Base-by-base conservation (phyloP, 2,113 vertebrate genomes). In the Ceratotherium simum region DNA sequence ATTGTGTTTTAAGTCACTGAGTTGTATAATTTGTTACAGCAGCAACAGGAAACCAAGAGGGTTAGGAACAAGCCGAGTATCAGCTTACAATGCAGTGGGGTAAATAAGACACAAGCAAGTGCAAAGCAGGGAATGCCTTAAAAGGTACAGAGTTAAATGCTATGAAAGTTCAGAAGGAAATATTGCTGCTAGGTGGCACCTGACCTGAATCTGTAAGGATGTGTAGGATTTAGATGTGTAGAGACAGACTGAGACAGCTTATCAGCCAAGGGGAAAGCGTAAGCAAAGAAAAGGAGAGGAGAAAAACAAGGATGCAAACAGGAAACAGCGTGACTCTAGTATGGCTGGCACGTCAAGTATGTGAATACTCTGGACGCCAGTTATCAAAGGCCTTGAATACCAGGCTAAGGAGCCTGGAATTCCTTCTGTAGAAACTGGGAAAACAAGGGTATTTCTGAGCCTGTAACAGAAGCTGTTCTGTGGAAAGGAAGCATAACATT, bases 111-210 rank as follows among this genome's bases (percentile, higher is more conserved):
- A 31, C 18, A 42, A 95, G 29, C 73, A 91, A 95, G 91, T 21
- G 46, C 2, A 76, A 89, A 86, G 62, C 42, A 36, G 42, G 3
- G 9, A 90, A 82, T 72, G 33, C 78, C 75, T 76, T 81, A 83
- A 84, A 91, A 85, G 31, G 8, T 20, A 48, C 0, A 48, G 18
- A n/a, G 33, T 18, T 42, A 83, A 84, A 92, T 65, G 33, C 20
- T 91, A 56, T 76, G 3, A 31, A 78, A 93, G 64, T 83, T 70
- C 48, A 83, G 62, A 95, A 70, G 80, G 64, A 90, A 91, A 27
- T 17, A 65, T 3, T 93, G 54, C 29, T 79, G 62, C 60, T 76
- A 80, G 58, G 20, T 36, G 42, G 70, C 39, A 69, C 48, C 3
- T 78, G 58, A 48, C 25, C 39, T 81, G 78, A n/a, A 84, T 80